These are phyloP conservation scores for Platysternon megacephalum DNA, from an alignment of 2,113 vertebrate genomes.

Conservation along the genomic window DNA sequence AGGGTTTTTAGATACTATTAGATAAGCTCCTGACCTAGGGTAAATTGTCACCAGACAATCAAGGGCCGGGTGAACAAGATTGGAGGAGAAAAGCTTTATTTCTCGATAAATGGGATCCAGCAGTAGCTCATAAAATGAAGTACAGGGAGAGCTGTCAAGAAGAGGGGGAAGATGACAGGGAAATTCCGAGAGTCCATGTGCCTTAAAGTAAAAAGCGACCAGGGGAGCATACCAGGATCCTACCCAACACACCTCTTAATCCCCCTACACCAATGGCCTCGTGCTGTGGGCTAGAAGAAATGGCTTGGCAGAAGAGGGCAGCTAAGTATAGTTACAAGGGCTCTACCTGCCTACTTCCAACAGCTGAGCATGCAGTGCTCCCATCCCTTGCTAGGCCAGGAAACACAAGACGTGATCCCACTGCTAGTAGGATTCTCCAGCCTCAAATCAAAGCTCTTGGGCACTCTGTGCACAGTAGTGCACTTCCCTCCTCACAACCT, in stretches of 20 bases:
- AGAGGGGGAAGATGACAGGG: background rate
- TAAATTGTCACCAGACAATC: background rate
- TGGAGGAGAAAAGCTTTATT: background rate
- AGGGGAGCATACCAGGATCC: background rate
- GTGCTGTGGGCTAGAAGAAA: background rate
- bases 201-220: background rate
- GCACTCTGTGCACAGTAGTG: background rate
- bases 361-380: background rate
- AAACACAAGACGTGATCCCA: accelerated
- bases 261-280: background rate
- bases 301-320: background rate
- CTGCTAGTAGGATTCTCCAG: accelerated
- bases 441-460: accelerated
- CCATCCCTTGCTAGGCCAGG: background rate
- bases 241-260: background rate
- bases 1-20: background rate
- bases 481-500: accelerated
- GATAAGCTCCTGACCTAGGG: background rate
- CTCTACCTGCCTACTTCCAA: background rate
- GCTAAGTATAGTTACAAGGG: background rate
- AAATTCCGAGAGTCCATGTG: background rate
- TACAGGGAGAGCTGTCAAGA: background rate
- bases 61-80: background rate
- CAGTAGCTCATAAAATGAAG: background rate
- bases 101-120: background rate